Evolutionary conservation across 30 jellyfish, hydroid and myxozoan species (phyloP).

Genomic region (Cassiopea andromeda): DNA sequence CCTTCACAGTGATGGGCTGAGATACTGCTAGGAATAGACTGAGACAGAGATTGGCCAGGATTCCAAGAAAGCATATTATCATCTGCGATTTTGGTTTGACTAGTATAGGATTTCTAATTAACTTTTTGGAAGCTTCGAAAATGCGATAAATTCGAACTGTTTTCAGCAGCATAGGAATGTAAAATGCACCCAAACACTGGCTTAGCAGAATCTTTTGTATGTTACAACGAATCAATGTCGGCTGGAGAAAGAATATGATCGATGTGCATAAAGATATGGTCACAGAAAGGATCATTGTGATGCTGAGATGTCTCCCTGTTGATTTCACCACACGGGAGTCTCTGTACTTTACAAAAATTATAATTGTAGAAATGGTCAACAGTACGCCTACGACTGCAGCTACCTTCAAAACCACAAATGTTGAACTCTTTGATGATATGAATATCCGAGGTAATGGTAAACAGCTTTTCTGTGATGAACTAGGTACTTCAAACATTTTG

Average conservation of each 20-base stretch:
- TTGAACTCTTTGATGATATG: background rate
- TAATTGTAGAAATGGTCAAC: background rate
- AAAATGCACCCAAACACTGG: conserved; percentile 56
- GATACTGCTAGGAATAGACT: conserved; percentile 55
- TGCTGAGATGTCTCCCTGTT: conserved; percentile 30
- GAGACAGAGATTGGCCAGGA: conserved; percentile 34
- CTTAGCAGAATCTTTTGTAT: conserved; percentile 50
- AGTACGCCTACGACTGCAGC: conserved; percentile 7
- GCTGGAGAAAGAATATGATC: conserved; percentile 6
- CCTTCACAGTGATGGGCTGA: conserved; percentile 34
- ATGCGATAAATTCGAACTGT: conserved; percentile 77
- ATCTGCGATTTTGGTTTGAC: conserved; percentile 70
- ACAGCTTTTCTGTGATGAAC: background rate
- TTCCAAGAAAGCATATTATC: conserved; percentile 32
- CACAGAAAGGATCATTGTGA: conserved; percentile 10
- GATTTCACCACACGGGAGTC: conserved; percentile 19
- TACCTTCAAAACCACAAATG: background rate
- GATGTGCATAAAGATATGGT: background rate
- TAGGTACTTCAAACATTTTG: conserved; percentile 1
- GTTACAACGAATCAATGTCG: conserved; percentile 34
- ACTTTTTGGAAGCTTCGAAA: conserved; percentile 53
- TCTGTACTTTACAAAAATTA: background rate
- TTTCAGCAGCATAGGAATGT: conserved; percentile 75
- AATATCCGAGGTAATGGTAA: conserved; percentile 1
- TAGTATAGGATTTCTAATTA: conserved; percentile 40